These are phyloP conservation scores for Bombus terrestris DNA, from an alignment of 1,140 invertebrate genomes.

Conservation along the genomic window DNA sequence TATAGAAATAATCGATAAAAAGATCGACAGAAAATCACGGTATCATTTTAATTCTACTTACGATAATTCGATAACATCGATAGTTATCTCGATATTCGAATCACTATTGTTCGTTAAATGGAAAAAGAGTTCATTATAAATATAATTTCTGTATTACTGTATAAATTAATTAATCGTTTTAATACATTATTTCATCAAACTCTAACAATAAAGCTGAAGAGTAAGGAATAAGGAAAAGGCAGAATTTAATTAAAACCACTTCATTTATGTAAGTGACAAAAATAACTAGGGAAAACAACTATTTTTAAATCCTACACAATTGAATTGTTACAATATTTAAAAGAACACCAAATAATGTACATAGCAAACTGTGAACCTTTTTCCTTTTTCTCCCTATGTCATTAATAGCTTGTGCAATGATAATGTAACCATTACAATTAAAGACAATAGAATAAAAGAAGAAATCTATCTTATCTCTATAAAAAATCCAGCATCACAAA, in stretches of 20 bases:
- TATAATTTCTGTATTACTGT: background rate
- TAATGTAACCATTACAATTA: background rate
- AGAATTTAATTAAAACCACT: background rate
- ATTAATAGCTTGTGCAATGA: background rate
- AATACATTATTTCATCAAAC: background rate
- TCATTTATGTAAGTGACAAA: background rate
- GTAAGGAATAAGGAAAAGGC: background rate
- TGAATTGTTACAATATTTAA: background rate
- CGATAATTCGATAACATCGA: background rate
- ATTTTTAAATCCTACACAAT: background rate
- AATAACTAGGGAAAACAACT: background rate
- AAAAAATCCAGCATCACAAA: background rate
- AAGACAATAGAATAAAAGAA: background rate
- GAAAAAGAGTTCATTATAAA: background rate
- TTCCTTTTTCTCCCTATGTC: background rate
- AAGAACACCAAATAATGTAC: too few relatives aligned
- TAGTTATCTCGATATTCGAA: background rate
- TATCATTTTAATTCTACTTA: constrained; percentile 5
- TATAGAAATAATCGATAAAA: background rate
- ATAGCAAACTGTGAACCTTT: background rate
- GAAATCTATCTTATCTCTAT: background rate
- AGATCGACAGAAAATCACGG: background rate
- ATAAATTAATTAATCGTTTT: background rate
- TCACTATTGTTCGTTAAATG: background rate
- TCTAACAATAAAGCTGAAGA: background rate